Percentiles rank a stretch among this genome's conserved stretches.
These are phyloP conservation scores for Drosophila nebulosa DNA, from an alignment of 1,140 invertebrate species.

Conservation along the genomic window DNA sequence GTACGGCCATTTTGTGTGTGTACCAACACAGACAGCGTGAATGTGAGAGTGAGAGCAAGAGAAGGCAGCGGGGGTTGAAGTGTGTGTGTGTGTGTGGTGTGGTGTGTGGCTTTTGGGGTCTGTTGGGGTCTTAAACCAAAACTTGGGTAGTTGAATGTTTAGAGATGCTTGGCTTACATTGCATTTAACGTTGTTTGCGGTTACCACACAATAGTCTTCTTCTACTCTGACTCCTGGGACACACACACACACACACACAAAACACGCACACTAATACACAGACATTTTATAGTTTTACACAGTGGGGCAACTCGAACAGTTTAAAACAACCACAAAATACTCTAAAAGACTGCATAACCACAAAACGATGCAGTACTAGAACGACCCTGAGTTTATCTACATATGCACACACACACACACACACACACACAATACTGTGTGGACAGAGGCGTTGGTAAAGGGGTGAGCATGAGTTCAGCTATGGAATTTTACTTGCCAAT, in stretches of 20 bases:
- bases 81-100: not conserved
- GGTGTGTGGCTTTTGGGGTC: not conserved
- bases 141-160: not conserved
- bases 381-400: not conserved
- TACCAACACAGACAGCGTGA: conserved; percentile 17
- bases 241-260: conserved; percentile 15
- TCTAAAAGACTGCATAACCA: conserved; percentile 37
- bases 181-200: conserved; percentile 79
- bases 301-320: conserved; percentile 37
- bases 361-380: conserved; percentile 44
- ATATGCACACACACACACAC: not conserved
- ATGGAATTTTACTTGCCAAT: too few species aligned
- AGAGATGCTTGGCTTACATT: conserved; percentile 59
- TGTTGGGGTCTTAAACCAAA: conserved; percentile 4
- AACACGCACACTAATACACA: conserved; percentile 8
- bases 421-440: not conserved
- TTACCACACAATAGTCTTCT: conserved; percentile 62
- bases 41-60: not conserved
- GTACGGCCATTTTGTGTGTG: conserved; percentile 76
- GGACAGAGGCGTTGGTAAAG: not conserved
- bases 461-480: too few species aligned
- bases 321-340: conserved; percentile 47
- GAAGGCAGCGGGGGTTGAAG: not conserved
- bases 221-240: not conserved
- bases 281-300: conserved; percentile 8